Base-by-base conservation (phyloP, 2,888 invertebrate genomes). In the Pseudococcus longispinus region DNA sequence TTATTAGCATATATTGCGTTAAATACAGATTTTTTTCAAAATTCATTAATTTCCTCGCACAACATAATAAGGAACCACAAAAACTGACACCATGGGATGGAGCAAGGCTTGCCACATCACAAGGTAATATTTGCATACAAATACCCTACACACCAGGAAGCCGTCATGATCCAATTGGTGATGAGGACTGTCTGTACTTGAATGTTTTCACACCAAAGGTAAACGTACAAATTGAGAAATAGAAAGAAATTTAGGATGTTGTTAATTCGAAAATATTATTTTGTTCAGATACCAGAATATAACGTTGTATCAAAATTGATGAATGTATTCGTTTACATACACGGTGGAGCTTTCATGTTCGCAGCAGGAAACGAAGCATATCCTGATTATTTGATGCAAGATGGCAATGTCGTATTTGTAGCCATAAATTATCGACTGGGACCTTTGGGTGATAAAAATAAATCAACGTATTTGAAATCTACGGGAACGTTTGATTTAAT, bases 321-420 rank as follows among this genome's bases (percentile, higher is more conserved):
- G 82, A 82, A 82, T 32, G 44, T 82, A 20, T 82, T 82, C 18
- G 42, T 44, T 5, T 46, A 82, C 82, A 46, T 82, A 42, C 44
- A 82, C 9, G 44, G 82, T 20, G 44, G 82, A 46, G 42, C 82
- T 23, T 84, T 51, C 13, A 13, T 26, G 15, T 94, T 93, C 89
- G 94, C 94, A 0, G 91, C 92, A 2, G 92, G 92, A 0, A 90
- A 91, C 9, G 87, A 90, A 0, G 93, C 93, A 89, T 93, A 93
- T 0, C 92, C 94, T 0, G 90, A 92, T 11, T 91, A 55, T 13
- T 18, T 92, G 88, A 89, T 95, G 0, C 93, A 95, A 93, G 93
- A 94, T 84, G 70, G 84, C 6, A 92, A 94, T 88, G 88, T 91
- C 18, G 89, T 91, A 70, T 89, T 90, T 8, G 90, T 91, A 1